Evolutionary conservation across 2,888 invertebrate genomes (phyloP), one percentile per base, ranked within the genome.

Genomic region (Pimpla rufipes): DNA sequence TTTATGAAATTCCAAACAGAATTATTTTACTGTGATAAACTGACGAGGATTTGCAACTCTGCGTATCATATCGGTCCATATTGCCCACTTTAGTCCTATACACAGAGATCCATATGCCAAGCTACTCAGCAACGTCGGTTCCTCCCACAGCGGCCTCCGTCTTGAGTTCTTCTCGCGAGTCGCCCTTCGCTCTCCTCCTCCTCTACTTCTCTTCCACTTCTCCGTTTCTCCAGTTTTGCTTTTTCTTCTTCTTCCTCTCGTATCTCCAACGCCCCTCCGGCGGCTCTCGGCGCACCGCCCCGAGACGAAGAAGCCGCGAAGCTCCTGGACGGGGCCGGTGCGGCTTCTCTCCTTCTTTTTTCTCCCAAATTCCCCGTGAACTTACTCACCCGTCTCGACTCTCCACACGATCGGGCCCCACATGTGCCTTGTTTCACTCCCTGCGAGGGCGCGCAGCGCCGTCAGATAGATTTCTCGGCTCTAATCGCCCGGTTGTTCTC

Each of bases 351-450:
- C 40, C 66, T 67, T 64, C 50, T 79, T 62, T 64, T 84, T 85
- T 84, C 85, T 86, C 87, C 87, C 85, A 89, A 90, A 91, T 91
- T 90, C 90, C 89, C 89, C 86, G 86, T 86, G 87, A 88, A 88
- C 89, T 92, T 90, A 91, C 90, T 91, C 91, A 90, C 90, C 89
- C 88, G 88, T 89, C 86, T 89, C 86, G 88, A 85, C 89, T 87
- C 86, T 83, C 85, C 88, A n/a, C n/a, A n/a, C n/a, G 83, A 86
- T 87, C 76, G 79, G 83, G 57, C 77, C n/a, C 83, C 88, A 88
- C 90, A 90, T 91, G 89, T 90, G 90, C 87, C 66, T 64, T 21
- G 52, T 55, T 55, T 62, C 73, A 55, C 68, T 23, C 18, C 40
- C 37, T 42, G 5, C 29, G 29, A 29, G 29, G 62, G 37, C 40